Evolutionary conservation across 2,113 vertebrate species (phyloP), one percentile per base, ranked within the genome.

Genomic region (Otocyon megalotis): DNA sequence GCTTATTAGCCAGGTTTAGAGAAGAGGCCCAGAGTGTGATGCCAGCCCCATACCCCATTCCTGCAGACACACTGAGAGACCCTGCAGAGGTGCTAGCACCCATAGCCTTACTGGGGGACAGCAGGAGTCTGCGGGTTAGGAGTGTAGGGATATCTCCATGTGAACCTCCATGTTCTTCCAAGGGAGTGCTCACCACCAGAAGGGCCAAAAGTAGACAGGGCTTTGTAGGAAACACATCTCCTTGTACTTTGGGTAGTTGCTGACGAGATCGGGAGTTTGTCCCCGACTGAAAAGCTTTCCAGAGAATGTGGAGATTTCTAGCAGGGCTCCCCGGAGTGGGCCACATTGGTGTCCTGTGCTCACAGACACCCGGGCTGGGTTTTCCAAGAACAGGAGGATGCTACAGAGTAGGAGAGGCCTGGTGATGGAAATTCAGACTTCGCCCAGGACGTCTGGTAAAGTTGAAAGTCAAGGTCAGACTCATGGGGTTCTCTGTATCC

Each of bases 1-100:
- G 62, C 43, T 92, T 37, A 0, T 92, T 37, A 0, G 0, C 54
- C 48, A 53, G 76, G 48, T 0, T 0, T 0, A 0, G 3, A 71
- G 3, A 54, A 24, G 90, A 76, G 53, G 28, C 67, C 3, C 0
- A 0, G 0, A 6, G 14, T 35, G 16, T 63, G 15, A 37, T 67
- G 5, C 26, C 71, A 28, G 13, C 17, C 19, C 6, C 22, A 13
- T 12, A 2, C 24, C 48, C 69, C 9, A 0, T 76, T 88, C 79
- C 37, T 19, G 12, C 13, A 50, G 19, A 7, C 43, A 13, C 3
- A 8, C 5, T 7, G 6, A 2, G 20, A n/a, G 89, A 11, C 54
- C 14, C 62, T 76, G 28, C 12, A 10, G 12, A 12, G 1, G 9
- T 14, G 22, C 58, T 13, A 1, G 16, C 16, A 15, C 28, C 7